Base-by-base conservation (phyloP, 2,888 invertebrate genomes). In the Steinernema carpocapsae region DNA sequence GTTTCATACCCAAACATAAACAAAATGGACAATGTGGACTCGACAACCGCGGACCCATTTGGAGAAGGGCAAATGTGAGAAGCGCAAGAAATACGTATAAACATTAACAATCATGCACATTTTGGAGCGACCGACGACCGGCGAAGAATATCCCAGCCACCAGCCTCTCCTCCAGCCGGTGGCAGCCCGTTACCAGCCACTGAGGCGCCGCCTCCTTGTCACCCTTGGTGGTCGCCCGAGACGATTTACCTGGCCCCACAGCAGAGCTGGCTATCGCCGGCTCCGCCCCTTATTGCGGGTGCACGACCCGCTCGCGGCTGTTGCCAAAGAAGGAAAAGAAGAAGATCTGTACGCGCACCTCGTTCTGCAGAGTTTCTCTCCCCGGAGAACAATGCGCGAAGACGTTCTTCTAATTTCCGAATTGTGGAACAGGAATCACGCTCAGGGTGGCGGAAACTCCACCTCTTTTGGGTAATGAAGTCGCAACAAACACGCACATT, bases 121-220 rank as follows among this genome's bases (percentile, higher is more conserved):
- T 56, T 56, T 56, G 24, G 26, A 24, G 22, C 32, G 12, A 17
- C 32, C 37, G 3, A 29, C 17, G 29, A 32, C 17, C 29, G 37
- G 3, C 26, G 64, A 32, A 29, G 64, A 64, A 64, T 64, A 64
- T 64, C 64, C 64, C 22, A 64, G 26, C 56, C 48, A 4, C 19
- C 37, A 37, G 37, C 37, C 4, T 37, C 64, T 64, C 26, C 10
- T 64, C 26, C 32, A 37, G 26, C 37, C 64, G 37, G 64, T 64
- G 64, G 37, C 32, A 64, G 64, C 64, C 64, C 64, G 64, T 64
- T 64, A 64, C 64, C 64, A 64, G 64, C 64, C 64, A 64, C 17
- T 29, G 32, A 64, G 64, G 64, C 64, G 64, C 64, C 64, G 64
- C 64, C 64, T 48, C 64, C 17, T 24, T 22, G 24, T 24, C 52